Conservation (phyloP, 1,140 invertebrate species). For the Brachionus rubens region DNA sequence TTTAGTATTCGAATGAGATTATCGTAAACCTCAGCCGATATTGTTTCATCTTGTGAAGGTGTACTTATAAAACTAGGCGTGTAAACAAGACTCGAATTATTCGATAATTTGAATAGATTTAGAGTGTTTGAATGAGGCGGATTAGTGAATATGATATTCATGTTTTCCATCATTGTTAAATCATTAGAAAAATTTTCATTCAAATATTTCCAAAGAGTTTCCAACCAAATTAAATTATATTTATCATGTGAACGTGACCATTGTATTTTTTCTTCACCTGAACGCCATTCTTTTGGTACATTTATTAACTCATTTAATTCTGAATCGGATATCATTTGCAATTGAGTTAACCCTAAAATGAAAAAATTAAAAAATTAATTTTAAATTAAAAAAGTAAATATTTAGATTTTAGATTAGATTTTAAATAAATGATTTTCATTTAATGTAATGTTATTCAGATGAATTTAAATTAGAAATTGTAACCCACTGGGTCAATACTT, state of each 20-base stretch:
- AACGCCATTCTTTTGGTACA: constrained; percentile 41
- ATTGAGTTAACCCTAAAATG: constrained; percentile 38
- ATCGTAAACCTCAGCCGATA: background rate
- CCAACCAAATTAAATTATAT: constrained; percentile 29
- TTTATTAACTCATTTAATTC: constrained; percentile 41
- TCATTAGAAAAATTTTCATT: constrained; percentile 37
- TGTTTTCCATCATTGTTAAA: constrained; percentile 12
- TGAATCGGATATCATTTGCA: constrained; percentile 37
- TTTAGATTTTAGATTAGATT: too few relatives aligned
- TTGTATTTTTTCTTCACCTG: constrained; percentile 14
- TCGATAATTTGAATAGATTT: constrained; percentile 32
- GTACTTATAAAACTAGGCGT: background rate
- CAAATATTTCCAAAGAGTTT: constrained; percentile 45
- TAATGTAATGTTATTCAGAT: too few relatives aligned
- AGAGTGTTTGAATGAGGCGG: background rate
- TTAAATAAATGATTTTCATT: too few relatives aligned
- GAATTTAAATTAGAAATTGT: too few relatives aligned
- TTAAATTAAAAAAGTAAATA: background rate
- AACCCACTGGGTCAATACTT: too few relatives aligned
- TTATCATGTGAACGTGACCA: constrained; percentile 36
- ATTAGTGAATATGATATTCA: constrained; percentile 4
- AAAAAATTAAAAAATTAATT: background rate
- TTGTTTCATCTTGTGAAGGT: background rate
- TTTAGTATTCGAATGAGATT: background rate
- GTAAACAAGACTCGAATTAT: constrained; percentile 15